These are phyloP conservation scores for Pyrrhia umbra DNA, from an alignment of 2,888 invertebrate genomes.

Conservation along the genomic window DNA sequence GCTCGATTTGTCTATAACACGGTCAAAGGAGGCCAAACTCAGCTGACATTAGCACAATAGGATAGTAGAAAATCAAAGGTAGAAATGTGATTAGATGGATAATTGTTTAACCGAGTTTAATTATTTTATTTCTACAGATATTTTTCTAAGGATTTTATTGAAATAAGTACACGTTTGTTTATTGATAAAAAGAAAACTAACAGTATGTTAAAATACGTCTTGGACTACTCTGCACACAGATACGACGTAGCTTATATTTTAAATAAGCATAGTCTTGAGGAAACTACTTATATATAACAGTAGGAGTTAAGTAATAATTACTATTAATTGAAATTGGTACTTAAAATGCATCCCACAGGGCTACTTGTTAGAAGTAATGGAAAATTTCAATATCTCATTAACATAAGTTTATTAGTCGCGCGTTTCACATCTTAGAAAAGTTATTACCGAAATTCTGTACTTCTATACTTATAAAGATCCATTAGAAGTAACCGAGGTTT, in stretches of 20 bases:
- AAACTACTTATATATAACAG: neutral
- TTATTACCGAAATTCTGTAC: neutral
- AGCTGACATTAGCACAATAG: neutral
- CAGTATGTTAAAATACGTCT: too few species aligned
- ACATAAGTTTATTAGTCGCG: neutral
- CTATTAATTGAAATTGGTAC: neutral
- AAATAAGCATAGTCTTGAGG: too few species aligned
- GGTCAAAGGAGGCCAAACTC: conserved; percentile 13
- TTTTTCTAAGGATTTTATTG: too few species aligned
- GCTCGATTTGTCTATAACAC: conserved; percentile 20
- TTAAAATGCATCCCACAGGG: neutral
- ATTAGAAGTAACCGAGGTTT: neutral
- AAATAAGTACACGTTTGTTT: too few species aligned
- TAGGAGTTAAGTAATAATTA: neutral
- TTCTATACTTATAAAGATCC: too few species aligned
- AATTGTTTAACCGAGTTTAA: too few species aligned
- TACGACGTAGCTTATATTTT: too few species aligned
- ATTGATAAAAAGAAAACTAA: too few species aligned
- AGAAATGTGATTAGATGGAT: too few species aligned
- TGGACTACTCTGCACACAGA: too few species aligned
- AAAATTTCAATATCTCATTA: neutral
- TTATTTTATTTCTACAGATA: too few species aligned
- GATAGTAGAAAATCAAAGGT: too few species aligned
- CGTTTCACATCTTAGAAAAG: neutral
- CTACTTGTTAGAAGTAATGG: neutral